Conservation (phyloP, 2,113 vertebrate species). For the Pseudorhombus dupliciocellatus region DNA sequence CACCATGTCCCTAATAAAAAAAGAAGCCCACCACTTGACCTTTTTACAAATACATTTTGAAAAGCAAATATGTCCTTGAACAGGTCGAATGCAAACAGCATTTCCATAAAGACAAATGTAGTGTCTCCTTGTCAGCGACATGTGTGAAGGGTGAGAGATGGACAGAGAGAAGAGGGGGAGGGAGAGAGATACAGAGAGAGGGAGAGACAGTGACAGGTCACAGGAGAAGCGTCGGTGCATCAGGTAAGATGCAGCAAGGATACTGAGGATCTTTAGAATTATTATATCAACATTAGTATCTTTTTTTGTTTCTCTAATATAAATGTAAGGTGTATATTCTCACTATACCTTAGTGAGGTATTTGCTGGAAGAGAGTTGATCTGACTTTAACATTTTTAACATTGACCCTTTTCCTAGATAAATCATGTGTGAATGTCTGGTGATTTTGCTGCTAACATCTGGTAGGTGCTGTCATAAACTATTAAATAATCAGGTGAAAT, state of each 20-base stretch:
- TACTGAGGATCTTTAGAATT: not conserved
- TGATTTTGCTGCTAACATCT: constrained; percentile 13
- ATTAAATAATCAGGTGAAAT: not conserved
- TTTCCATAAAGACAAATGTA: constrained; percentile 1
- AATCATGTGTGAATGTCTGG: not conserved
- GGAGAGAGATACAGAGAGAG: not conserved
- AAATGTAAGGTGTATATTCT: too few relatives aligned
- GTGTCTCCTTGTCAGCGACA: too few relatives aligned
- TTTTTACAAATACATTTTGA: not conserved
- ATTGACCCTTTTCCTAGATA: not conserved
- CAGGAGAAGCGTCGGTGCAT: not conserved
- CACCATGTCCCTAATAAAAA: too few relatives aligned
- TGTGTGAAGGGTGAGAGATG: not conserved
- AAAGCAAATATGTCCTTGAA: not conserved
- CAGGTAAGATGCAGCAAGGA: not conserved
- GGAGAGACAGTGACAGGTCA: not conserved
- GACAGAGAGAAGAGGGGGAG: not conserved
- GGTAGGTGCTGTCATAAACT: not conserved
- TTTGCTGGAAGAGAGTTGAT: too few relatives aligned
- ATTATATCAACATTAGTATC: not conserved
- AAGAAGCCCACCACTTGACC: not conserved
- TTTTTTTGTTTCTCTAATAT: too few relatives aligned
- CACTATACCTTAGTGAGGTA: too few relatives aligned
- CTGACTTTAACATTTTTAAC: not conserved
- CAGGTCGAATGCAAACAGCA: not conserved